Evolutionary conservation across 2,888 invertebrate species (phyloP), one percentile per base, ranked within the genome.

Genomic region (Acleris emargana): DNA sequence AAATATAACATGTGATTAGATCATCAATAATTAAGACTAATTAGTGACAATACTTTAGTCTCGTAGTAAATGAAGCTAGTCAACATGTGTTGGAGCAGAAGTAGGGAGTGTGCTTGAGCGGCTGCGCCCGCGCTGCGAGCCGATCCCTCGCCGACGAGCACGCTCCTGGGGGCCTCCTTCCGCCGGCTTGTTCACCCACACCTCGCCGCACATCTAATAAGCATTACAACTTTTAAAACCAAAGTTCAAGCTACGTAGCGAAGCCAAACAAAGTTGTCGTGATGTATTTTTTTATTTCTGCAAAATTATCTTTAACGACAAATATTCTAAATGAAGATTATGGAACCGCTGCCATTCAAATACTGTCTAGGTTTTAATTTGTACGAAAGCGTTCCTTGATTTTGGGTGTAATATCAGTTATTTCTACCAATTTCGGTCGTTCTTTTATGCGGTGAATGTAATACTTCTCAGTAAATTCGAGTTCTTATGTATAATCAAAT

Each of bases 41-140:
- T 85, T 86, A 89, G 88, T 86, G 80, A 87, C 80, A 86, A 77
- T 80, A 85, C 83, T 86, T 81, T 87, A 90, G 89, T 90, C 84
- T 75, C 72, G 90, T 90, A 91, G 91, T 49, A 81, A 71, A 67
- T 71, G 79, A 80, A 81, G 82, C 82, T 83, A 78, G 78, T 76
- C 72, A 68, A 71, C 72, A 72, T 72, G 71, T 67, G 69, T 75
- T 75, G 75, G 74, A 77, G 71, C 68, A 62, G 64, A 71, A 64
- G 69, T 66, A 71, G 81, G 87, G 86, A 82, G 81, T 88, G 85
- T 88, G 88, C 84, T 87, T 76, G 69, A 66, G 32, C 61, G 57
- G 43, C 18, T 38, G 54, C 42, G 18, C 45, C 32, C 20, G 62
- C 52, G 51, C 55, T 47, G 49, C 50, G 52, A 45, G 32, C 63